A percentile compares a stretch with the other conserved stretches of the same genome.
phyloP scores from a whole-genome alignment of 2,797 vertebrate species.

The Spinus pinus region DNA sequence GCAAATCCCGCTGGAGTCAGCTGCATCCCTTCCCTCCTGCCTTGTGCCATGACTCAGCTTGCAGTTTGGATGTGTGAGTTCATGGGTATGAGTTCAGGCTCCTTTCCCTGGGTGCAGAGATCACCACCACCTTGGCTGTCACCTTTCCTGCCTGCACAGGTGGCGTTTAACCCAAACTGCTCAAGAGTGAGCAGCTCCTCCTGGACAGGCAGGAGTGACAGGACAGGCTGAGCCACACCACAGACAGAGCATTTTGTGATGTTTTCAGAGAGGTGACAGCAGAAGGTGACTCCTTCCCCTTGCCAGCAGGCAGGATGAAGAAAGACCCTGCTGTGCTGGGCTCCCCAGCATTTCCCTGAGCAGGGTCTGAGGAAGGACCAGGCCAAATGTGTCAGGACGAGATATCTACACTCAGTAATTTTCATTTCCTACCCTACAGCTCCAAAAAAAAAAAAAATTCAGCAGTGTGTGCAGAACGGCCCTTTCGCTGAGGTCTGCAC shows the following conservation, averaged over 20 bases:
- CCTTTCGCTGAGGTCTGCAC: not conserved
- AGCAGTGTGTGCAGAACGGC: not conserved
- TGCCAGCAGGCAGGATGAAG: not conserved
- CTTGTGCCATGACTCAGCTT: not conserved
- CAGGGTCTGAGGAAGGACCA: not conserved
- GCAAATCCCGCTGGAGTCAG: not conserved
- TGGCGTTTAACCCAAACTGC: not conserved
- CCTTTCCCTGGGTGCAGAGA: not conserved
- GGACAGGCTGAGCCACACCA: not conserved
- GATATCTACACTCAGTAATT: not conserved
- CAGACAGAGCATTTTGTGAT: not conserved
- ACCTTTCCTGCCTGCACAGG: fast-evolving
- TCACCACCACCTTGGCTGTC: not conserved
- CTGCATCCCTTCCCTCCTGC: not conserved
- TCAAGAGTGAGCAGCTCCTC: not conserved
- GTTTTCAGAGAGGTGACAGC: not conserved
- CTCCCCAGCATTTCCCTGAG: not conserved
- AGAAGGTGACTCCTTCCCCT: not conserved
- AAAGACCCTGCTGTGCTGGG: not conserved
- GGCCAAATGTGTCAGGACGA: not conserved
- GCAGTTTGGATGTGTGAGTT: not conserved
- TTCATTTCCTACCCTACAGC: not conserved
- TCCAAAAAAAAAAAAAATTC: not conserved
- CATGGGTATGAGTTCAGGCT: not conserved
- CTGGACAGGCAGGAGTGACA: not conserved